Base-by-base conservation (phyloP, 1,140 invertebrate species). In the Drepana arcuata region DNA sequence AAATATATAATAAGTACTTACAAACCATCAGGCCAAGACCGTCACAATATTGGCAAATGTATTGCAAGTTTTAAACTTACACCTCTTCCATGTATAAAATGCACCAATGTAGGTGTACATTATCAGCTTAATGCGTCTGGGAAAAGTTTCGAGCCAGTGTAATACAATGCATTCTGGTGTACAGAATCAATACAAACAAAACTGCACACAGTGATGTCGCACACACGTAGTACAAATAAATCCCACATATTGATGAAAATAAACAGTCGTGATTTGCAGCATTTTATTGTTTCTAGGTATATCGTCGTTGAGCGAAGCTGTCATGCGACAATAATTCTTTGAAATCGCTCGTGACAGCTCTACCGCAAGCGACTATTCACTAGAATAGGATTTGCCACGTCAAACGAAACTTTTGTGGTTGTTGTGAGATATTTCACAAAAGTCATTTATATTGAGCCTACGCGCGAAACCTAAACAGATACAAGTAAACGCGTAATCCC, bases 291-390 rank as follows among this genome's bases (percentile, higher is more conserved):
- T 54, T 48, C n/a, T n/a, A n/a, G n/a, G n/a, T n/a, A n/a, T n/a
- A n/a, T 45, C 41, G 55, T 49, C 50, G 40, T 48, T 32, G 41
- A 40, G 25, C 37, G 31, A 56, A 39, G 41, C 51, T 58, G 65
- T 72, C 61, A 67, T 59, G 61, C 45, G 62, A 51, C 55, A 53
- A 61, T 71, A 67, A 73, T 71, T 70, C 59, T 68, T 77, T 69
- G 49, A 65, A 70, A 75, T 66, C 60, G 47, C 32, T 48, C 37
- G 41, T 61, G 64, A 64, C 64, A 67, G 60, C 44, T 50, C 44
- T 42, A 39, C 48, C 54, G 34, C 30, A 24, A 37, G 48, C 33
- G 37, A 34, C 37, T 43, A 39, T 52, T 40, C 36, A 34, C 43
- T 45, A 31, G 37, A 55, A 61, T 51, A 38, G 56, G 52, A 65